Percentiles rank a stretch among this genome's conserved stretches.
Evolutionary conservation across 2,113 vertebrate genomes (phyloP).

Genomic region (Candoia aspera): DNA sequence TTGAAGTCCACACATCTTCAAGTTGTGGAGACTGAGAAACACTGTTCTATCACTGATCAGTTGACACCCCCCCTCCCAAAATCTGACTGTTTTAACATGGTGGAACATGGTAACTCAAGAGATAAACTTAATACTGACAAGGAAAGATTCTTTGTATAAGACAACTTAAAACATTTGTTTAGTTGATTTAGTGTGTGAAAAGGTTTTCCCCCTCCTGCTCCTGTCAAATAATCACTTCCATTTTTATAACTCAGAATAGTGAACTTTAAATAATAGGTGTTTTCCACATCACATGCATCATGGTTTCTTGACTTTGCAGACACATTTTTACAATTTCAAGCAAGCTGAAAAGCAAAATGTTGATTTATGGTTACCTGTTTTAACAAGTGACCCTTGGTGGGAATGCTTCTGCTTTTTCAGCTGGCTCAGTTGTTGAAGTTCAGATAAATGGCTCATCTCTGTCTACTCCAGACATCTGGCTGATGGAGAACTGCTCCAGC

Average conservation of each 20-base stretch:
- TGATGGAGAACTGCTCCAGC: slow-evolving; percentile 64
- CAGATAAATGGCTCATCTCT: slow-evolving; percentile 68
- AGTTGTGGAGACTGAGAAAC: neutral
- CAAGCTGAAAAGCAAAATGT: slow-evolving; percentile 46
- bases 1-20: neutral
- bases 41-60: neutral
- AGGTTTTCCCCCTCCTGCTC: neutral
- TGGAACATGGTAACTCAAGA: neutral
- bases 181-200: neutral
- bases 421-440: slow-evolving; percentile 65
- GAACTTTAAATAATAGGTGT: neutral
- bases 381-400: slow-evolving; percentile 66
- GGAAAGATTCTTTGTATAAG: neutral
- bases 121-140: neutral
- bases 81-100: neutral
- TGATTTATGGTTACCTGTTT: slow-evolving; percentile 67
- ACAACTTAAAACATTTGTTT: neutral
- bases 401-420: slow-evolving; percentile 72
- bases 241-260: slow-evolving; percentile 1
- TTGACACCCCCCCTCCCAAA: neutral
- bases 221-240: slow-evolving; percentile 24
- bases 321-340: slow-evolving; percentile 44
- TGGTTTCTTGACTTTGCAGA: slow-evolving; percentile 28
- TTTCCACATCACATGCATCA: slow-evolving; percentile 12
- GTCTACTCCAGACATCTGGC: slow-evolving; percentile 70